Conservation (phyloP, 1,140 invertebrate genomes). For the Oreohelix idahoensis region DNA sequence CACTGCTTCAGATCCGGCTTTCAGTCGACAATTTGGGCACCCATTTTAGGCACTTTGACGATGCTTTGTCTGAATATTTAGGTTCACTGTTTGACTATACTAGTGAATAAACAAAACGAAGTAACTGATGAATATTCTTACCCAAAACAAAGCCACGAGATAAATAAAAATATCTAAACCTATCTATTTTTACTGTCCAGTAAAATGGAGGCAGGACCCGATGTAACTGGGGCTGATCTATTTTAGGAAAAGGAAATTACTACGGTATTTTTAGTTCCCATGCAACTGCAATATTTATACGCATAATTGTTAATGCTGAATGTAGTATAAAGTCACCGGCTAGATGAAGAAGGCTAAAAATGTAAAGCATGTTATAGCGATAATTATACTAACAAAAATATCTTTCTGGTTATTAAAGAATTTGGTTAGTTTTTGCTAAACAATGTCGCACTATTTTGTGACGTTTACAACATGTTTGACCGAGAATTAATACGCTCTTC, state of each 20-base stretch:
- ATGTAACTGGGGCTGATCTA: constrained; percentile 64
- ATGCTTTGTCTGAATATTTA: background rate
- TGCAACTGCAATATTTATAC: background rate
- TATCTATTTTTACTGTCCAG: constrained; percentile 71
- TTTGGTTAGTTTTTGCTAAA: too few species aligned
- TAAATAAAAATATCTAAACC: constrained; percentile 64
- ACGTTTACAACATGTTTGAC: too few species aligned
- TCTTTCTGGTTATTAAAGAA: too few species aligned
- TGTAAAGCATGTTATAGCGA: too few species aligned
- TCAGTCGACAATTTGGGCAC: background rate
- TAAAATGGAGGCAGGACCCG: constrained; percentile 59
- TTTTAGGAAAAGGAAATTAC: constrained; percentile 69
- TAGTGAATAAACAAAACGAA: background rate
- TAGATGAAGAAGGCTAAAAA: too few species aligned
- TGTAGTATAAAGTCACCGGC: too few species aligned
- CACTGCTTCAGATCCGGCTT: constrained; percentile 27
- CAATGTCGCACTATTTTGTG: too few species aligned
- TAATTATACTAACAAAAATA: too few species aligned
- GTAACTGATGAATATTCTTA: constrained; percentile 47
- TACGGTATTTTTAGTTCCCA: constrained; percentile 34
- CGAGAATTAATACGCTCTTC: too few species aligned
- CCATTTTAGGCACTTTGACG: background rate
- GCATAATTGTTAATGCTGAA: too few species aligned
- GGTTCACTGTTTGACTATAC: background rate
- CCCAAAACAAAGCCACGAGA: constrained; percentile 59